These are phyloP conservation scores for Macrochelys suwanniensis DNA, from an alignment of 2,797 vertebrate species.

Conservation along the genomic window DNA sequence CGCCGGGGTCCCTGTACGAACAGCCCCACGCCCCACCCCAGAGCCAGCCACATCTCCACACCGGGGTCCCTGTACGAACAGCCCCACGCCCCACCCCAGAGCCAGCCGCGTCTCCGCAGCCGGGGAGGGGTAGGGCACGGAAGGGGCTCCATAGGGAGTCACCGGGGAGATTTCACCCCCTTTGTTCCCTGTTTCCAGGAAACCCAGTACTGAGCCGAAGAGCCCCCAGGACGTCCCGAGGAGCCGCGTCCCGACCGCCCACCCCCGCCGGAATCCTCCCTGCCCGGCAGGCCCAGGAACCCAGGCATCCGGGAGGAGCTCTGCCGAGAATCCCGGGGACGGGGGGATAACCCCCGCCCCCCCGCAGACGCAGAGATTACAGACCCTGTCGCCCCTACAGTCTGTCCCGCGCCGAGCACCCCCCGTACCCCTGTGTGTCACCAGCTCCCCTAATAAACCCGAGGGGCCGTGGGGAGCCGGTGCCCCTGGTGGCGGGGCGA, in stretches of 20 bases:
- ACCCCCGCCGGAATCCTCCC: neutral
- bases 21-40: too few relatives aligned
- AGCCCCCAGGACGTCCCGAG: neutral
- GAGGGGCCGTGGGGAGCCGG: neutral
- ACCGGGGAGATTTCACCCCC: neutral
- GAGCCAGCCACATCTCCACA: too few relatives aligned
- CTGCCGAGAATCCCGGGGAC: too few relatives aligned
- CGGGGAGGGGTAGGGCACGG: too few relatives aligned
- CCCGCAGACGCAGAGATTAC: too few relatives aligned
- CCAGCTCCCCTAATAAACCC: neutral
- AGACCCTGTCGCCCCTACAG: neutral
- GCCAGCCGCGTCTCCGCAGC: too few relatives aligned
- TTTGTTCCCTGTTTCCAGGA: neutral
- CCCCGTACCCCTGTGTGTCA: neutral
- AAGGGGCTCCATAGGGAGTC: neutral
- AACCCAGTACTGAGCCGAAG: neutral
- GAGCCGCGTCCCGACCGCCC: neutral
- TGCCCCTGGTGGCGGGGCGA: too few relatives aligned
- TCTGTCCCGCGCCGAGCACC: neutral
- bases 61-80: too few relatives aligned
- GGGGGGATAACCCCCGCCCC: too few relatives aligned
- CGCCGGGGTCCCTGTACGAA: too few relatives aligned
- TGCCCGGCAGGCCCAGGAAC: neutral
- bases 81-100: too few relatives aligned
- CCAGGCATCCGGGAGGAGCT: neutral